These are phyloP conservation scores for cattle (Bos taurus) DNA, from an alignment of 2,113 vertebrate species.

Conservation along the genomic window DNA sequence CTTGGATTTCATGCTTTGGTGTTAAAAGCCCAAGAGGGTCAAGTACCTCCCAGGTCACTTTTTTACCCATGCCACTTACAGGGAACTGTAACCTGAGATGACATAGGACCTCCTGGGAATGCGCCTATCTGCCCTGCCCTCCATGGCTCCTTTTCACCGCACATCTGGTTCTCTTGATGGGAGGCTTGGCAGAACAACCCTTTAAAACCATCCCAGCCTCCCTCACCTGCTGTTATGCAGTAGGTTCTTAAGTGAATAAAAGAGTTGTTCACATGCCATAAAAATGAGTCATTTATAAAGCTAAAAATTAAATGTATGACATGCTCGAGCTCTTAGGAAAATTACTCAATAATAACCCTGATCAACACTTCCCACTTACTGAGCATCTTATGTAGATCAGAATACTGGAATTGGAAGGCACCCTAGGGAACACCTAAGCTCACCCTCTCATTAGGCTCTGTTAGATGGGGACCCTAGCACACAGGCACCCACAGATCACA, in stretches of 20 bases:
- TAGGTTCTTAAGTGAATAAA: slow-evolving; percentile 14
- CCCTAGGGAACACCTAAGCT: not conserved
- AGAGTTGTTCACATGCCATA: not conserved
- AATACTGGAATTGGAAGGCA: not conserved
- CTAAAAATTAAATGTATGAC: slow-evolving; percentile 12
- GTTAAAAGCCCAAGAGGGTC: not conserved
- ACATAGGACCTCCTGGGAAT: not conserved
- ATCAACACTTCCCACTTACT: not conserved
- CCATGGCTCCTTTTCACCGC: not conserved
- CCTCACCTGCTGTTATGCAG: not conserved
- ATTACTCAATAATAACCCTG: not conserved
- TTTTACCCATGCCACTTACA: not conserved
- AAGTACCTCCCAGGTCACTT: not conserved
- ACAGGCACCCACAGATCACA: accelerated
- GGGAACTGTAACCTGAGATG: not conserved
- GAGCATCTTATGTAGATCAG: not conserved
- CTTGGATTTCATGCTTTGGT: not conserved
- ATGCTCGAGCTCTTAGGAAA: not conserved
- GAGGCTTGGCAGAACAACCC: not conserved
- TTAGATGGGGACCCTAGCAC: not conserved
- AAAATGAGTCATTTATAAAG: slow-evolving; percentile 44
- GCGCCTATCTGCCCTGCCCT: not conserved
- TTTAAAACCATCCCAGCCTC: not conserved
- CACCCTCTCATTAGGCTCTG: not conserved
- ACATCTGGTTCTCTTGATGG: not conserved